Conservation (phyloP, 2,888 invertebrate genomes). For the Hedychridium roseum region DNA sequence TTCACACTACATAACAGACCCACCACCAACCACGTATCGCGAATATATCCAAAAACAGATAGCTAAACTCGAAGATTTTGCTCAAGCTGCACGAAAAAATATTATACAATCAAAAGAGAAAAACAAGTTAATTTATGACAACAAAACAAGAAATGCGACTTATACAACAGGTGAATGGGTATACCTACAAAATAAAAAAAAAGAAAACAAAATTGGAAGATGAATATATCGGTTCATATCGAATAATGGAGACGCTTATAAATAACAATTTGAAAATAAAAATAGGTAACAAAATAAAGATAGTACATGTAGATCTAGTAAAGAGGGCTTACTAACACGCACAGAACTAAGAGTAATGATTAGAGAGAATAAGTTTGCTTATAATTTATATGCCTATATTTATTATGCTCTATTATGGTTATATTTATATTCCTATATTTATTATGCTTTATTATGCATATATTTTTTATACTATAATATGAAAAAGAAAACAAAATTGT, state of each 20-base stretch:
- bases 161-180: not conserved
- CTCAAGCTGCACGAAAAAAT: not conserved
- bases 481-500: no score
- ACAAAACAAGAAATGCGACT: not conserved
- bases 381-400: no score
- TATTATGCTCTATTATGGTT: no score
- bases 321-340: not conserved
- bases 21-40: not conserved
- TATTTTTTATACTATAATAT: no score
- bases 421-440: no score
- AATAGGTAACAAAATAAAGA: not conserved
- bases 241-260: not conserved
- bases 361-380: no score
- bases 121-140: not conserved
- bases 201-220: not conserved
- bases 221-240: not conserved
- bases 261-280: not conserved
- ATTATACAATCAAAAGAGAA: not conserved
- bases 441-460: no score
- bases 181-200: not conserved
- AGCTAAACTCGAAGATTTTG: not conserved
- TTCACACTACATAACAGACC: not conserved
- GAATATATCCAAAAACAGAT: not conserved
- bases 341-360: not conserved
- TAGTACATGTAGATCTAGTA: not conserved